Evolutionary conservation across 2,888 invertebrate species (phyloP).

Genomic region (Mythimna pallens): DNA sequence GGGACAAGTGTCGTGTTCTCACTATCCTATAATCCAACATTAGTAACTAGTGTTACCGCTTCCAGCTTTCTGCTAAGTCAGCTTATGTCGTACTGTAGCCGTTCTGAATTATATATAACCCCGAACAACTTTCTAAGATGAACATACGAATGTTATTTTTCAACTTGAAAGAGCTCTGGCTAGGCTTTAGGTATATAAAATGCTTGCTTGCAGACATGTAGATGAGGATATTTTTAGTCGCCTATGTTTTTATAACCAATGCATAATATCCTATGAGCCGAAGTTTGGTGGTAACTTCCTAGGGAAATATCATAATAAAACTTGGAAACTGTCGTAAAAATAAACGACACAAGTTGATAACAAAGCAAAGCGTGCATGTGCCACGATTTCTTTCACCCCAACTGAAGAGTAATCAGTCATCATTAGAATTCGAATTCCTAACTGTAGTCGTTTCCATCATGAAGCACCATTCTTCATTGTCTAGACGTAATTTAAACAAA

Average conservation of each 20-base stretch:
- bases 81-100: slow-evolving; percentile 35
- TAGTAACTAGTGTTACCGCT: slow-evolving; percentile 53
- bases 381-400: slow-evolving; percentile 32
- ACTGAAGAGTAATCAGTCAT: slow-evolving; percentile 43
- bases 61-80: slow-evolving; percentile 61
- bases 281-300: slow-evolving; percentile 31
- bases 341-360: slow-evolving; percentile 45
- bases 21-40: slow-evolving; percentile 61
- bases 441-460: slow-evolving; percentile 13
- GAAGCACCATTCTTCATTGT: slow-evolving; percentile 52
- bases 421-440: slow-evolving; percentile 44
- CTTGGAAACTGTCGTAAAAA: slow-evolving; percentile 52
- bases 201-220: not conserved
- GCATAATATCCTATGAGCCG: slow-evolving; percentile 21
- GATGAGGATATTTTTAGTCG: not conserved
- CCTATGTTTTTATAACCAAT: slow-evolving; percentile 1
- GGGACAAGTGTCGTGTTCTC: slow-evolving; percentile 51
- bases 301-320: slow-evolving; percentile 32
- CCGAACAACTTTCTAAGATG: slow-evolving; percentile 40
- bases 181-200: slow-evolving; percentile 9
- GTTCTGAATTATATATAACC: slow-evolving; percentile 47
- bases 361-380: slow-evolving; percentile 20
- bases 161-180: slow-evolving; percentile 7
- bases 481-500: slow-evolving; percentile 65
- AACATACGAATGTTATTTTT: slow-evolving; percentile 37